phyloP scores from a whole-genome alignment of 2,113 vertebrate species.

The Acanthochromis polyacanthus region DNA sequence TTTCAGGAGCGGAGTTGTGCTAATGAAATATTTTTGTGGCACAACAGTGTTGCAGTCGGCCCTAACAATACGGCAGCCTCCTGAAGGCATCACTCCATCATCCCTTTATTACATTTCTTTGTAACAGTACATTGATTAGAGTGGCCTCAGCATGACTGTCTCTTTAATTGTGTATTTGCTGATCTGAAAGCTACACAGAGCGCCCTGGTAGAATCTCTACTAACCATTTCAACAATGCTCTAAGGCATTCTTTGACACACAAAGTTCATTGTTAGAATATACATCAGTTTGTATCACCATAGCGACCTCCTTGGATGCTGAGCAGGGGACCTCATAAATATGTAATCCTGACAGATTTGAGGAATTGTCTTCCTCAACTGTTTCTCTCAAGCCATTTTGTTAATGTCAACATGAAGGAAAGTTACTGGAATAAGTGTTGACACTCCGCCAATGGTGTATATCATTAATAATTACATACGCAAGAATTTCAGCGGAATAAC shows the following conservation, averaged over 20 bases:
- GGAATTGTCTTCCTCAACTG: slow-evolving; percentile 80
- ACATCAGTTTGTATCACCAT: slow-evolving; percentile 81
- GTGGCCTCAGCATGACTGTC: slow-evolving; percentile 76
- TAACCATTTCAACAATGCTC: slow-evolving; percentile 76
- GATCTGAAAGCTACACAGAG: slow-evolving; percentile 65
- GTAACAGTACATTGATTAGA: slow-evolving; percentile 76
- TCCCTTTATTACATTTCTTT: slow-evolving; percentile 77
- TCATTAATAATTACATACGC: slow-evolving; percentile 78
- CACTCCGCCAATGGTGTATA: slow-evolving; percentile 75
- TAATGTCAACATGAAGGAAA: slow-evolving; percentile 84
- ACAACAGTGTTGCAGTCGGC: slow-evolving; percentile 60
- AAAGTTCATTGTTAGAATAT: slow-evolving; percentile 82
- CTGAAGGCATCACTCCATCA: slow-evolving; percentile 78
- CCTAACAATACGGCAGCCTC: slow-evolving; percentile 68
- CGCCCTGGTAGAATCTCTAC: slow-evolving; percentile 48
- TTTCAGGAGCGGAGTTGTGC: slow-evolving; percentile 48
- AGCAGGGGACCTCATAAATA: slow-evolving; percentile 84
- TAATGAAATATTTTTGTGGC: slow-evolving; percentile 71
- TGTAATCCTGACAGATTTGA: slow-evolving; percentile 84
- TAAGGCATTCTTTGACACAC: slow-evolving; percentile 72
- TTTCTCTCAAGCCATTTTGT: slow-evolving; percentile 82
- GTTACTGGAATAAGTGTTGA: slow-evolving; percentile 80
- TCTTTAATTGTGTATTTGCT: slow-evolving; percentile 82
- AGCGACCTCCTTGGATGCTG: slow-evolving; percentile 81
- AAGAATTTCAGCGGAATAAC: slow-evolving; percentile 55